A percentile compares a stretch with the other conserved stretches of the same genome.
These are phyloP conservation scores for Dasysyrphus albostriatus DNA, from an alignment of 2,888 invertebrate genomes.

Conservation along the genomic window DNA sequence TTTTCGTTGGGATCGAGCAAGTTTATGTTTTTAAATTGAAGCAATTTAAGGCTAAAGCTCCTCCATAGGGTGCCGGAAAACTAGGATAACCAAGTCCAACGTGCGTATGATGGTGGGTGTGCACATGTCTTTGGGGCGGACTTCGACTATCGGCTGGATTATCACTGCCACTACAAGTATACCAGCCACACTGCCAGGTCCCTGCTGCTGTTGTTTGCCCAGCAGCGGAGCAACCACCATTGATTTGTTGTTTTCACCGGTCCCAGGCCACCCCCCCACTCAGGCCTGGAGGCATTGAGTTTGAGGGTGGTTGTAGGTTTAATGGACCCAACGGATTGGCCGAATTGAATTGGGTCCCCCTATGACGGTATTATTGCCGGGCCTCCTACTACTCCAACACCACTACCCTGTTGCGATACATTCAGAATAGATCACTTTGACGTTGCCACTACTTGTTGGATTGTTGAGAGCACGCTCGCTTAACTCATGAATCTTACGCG, in stretches of 20 bases:
- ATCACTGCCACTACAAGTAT: conserved; percentile 79
- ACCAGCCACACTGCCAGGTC: conserved; percentile 77
- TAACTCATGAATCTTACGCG: too few relatives aligned
- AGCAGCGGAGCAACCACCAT: conserved; percentile 72
- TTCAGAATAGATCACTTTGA: conserved; percentile 83
- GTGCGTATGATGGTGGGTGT: conserved; percentile 98
- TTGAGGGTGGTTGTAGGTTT: too few relatives aligned
- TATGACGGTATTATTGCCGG: conserved; percentile 64
- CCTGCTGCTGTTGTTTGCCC: conserved; percentile 71
- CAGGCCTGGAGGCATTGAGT: conserved; percentile 81
- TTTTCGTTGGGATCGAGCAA: conserved; percentile 6
- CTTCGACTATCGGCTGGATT: conserved; percentile 86
- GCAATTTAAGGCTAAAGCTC: too few relatives aligned
- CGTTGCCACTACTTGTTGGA: conserved; percentile 86
- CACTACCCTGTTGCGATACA: conserved; percentile 79
- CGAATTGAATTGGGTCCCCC: conserved; percentile 78
- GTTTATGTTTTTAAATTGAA: too few relatives aligned
- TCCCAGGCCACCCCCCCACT: conserved; percentile 78
- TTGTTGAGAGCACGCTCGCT: conserved; percentile 93
- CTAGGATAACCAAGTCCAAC: conserved; percentile 96
- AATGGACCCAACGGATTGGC: conserved; percentile 78
- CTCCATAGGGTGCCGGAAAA: conserved; percentile 95
- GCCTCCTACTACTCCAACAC: conserved; percentile 73
- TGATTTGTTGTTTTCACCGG: conserved; percentile 74
- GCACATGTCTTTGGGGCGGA: conserved; percentile 97